Base-by-base conservation (phyloP, 2,113 vertebrate species). In the Vidua chalybeata region DNA sequence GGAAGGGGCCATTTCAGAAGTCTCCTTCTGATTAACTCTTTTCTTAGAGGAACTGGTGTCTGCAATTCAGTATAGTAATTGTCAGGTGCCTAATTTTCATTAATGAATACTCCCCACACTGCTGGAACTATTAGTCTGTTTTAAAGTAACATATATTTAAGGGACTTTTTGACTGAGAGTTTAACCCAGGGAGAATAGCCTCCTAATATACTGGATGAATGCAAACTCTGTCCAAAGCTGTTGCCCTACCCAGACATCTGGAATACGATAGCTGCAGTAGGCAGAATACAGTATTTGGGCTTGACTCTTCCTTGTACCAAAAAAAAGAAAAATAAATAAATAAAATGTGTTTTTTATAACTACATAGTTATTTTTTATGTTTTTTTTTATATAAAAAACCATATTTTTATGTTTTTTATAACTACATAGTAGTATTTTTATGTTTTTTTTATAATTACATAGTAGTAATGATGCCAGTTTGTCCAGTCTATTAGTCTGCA, bases 271-370 rank as follows among this genome's bases (percentile, higher is more conserved):
- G 26, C 20, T 89, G 37, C 21, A 37, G 41, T 5, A 15, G 23
- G 43, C 35, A 76, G 43, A 86, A 58, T 35, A 35, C 31, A 46
- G 4, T 41, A 37, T 62, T 80, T 7, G 10, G 9, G 8, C 84
- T 69, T 81, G 31, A 35, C 27, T 64, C 37, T 46, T 64, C 45
- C 24, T 68, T 9, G 1, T 21, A 83, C 0, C 0, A 3, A 4
- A 9, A 46, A 31, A 45, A 30, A 48, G 35, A 4, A 39, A 10
- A 39, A 39, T 11, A 39, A 39, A 10, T 24, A 13, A 35, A 11
- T 11, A 33, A 46, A 31, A 8, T 58, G 2, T 59, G 61, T 4
- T 78, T 84, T 89, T 84, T 10, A 14, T 89, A 64, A 56, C 35
- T 89, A 23, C 39, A 35, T 35, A 35, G 35, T 35, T 35, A 35